These are phyloP conservation scores for Dermatophagoides farinae DNA, from an alignment of 1,140 invertebrate species.

Conservation along the genomic window DNA sequence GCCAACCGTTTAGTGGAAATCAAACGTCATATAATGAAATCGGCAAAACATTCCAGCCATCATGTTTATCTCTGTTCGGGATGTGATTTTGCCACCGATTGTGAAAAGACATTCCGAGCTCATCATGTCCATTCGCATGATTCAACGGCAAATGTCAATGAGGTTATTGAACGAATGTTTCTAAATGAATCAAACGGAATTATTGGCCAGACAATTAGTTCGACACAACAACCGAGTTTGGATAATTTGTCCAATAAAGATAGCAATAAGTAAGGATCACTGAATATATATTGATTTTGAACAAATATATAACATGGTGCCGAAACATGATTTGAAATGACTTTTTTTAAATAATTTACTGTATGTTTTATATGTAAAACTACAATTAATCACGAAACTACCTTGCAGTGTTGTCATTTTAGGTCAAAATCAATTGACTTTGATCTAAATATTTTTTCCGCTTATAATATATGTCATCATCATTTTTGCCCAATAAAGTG, in stretches of 20 bases:
- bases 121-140: neutral
- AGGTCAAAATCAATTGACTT: too few relatives aligned
- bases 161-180: constrained; percentile 9
- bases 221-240: neutral
- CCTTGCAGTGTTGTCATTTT: too few relatives aligned
- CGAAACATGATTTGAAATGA: neutral
- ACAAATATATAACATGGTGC: neutral
- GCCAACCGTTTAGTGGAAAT: constrained; percentile 7
- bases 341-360: neutral
- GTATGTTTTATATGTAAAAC: too few relatives aligned
- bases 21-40: neutral
- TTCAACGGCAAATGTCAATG: neutral
- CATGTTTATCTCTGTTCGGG: neutral
- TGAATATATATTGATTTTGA: neutral
- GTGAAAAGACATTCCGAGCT: constrained; percentile 4
- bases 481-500: too few relatives aligned
- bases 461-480: too few relatives aligned
- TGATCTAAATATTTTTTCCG: too few relatives aligned
- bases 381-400: too few relatives aligned
- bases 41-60: neutral
- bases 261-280: neutral
- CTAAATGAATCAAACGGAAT: constrained; percentile 3
- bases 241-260: neutral
- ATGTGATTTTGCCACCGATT: constrained; percentile 10
- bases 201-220: neutral